Evolutionary conservation across 1,140 invertebrate species (phyloP).

Genomic region (Philopotamus ludificatus): DNA sequence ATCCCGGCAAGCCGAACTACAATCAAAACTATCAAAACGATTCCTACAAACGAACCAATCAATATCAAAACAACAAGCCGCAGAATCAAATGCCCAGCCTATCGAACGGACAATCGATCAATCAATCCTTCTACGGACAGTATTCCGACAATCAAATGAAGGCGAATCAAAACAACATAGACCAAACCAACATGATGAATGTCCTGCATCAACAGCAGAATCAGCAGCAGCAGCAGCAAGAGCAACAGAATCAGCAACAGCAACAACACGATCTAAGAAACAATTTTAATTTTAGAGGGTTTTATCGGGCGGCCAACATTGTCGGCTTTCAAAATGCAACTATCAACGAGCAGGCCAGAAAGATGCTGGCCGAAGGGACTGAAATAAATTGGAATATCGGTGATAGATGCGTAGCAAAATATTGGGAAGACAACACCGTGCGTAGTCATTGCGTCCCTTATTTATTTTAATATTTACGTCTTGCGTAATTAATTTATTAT

Average conservation of each 20-base stretch:
- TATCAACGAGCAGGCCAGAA: slow-evolving; percentile 61
- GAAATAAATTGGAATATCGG: slow-evolving; percentile 70
- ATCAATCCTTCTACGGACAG: slow-evolving; percentile 35
- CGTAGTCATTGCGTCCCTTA: slow-evolving; percentile 43
- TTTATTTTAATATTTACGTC: neutral
- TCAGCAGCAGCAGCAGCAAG: slow-evolving; percentile 15
- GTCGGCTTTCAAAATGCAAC: slow-evolving; percentile 62
- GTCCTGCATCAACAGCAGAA: slow-evolving; percentile 22
- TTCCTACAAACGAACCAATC: slow-evolving; percentile 33
- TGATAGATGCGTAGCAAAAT: slow-evolving; percentile 82
- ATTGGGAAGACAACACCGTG: slow-evolving; percentile 90
- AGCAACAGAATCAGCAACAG: slow-evolving; percentile 14
- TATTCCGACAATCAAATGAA: slow-evolving; percentile 31
- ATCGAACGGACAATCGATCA: slow-evolving; percentile 45
- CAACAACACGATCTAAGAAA: slow-evolving; percentile 33
- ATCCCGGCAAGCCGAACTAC: slow-evolving; percentile 30
- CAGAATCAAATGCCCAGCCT: slow-evolving; percentile 40
- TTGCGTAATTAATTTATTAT: neutral
- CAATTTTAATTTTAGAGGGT: slow-evolving; percentile 44
- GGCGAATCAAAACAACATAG: slow-evolving; percentile 17
- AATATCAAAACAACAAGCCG: slow-evolving; percentile 38
- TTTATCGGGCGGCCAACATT: slow-evolving; percentile 58
- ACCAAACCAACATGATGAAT: slow-evolving; percentile 25
- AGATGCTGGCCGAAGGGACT: slow-evolving; percentile 50
- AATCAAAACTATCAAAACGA: slow-evolving; percentile 36